Conservation (phyloP, 2,888 invertebrate genomes). For the Macrosiphum euphorbiae region DNA sequence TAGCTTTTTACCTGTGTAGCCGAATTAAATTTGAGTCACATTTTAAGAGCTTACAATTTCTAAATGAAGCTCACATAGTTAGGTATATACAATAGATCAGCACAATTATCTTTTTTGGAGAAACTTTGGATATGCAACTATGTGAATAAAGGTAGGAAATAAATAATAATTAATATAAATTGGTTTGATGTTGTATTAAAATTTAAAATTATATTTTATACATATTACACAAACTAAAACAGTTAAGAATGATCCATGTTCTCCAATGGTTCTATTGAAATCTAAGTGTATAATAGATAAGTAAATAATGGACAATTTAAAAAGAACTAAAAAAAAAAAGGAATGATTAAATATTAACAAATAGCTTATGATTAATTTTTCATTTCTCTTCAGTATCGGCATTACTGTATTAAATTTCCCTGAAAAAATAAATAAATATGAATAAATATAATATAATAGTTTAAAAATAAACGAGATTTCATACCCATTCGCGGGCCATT, state of each 20-base stretch:
- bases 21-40: not conserved
- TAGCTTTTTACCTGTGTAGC: not conserved
- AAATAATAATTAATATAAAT: not conserved
- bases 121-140: not conserved
- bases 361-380: constrained; percentile 22
- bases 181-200: not conserved
- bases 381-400: not conserved
- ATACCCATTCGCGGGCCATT: constrained; percentile 86
- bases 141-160: not conserved
- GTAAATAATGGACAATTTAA: constrained; percentile 14
- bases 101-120: not conserved
- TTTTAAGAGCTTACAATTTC: not conserved
- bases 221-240: not conserved
- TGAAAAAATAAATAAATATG: constrained; percentile 33
- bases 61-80: not conserved
- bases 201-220: constrained; percentile 45
- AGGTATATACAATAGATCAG: not conserved
- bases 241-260: not conserved
- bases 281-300: constrained; percentile 28
- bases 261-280: not conserved
- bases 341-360: constrained; percentile 57
- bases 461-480: constrained; percentile 66
- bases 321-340: constrained; percentile 26
- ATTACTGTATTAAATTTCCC: constrained; percentile 29
- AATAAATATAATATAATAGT: not conserved